A percentile compares a stretch with the other conserved stretches of the same genome.
Conservation (phyloP, 1,140 invertebrate genomes). For the Bombus consobrinus region DNA sequence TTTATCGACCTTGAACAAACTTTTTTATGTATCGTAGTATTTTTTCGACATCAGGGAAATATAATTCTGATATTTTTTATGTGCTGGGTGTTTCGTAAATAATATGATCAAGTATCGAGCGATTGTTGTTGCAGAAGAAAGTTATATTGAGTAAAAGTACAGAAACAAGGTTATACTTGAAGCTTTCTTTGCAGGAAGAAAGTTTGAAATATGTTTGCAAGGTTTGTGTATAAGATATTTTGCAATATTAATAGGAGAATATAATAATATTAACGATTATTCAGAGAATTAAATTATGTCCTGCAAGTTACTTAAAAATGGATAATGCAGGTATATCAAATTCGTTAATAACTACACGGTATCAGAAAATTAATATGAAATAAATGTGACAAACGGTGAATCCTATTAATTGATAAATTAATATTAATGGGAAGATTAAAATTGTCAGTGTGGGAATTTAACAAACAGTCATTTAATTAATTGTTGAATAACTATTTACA, state of each 20-base stretch:
- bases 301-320: no score
- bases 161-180: neutral
- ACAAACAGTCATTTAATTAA: no score
- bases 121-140: neutral
- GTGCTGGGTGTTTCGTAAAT: neutral
- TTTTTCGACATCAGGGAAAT: neutral
- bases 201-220: neutral
- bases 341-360: no score
- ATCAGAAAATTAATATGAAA: no score
- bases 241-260: neutral
- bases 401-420: no score
- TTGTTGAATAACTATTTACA: no score
- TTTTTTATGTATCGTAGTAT: neutral
- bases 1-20: neutral
- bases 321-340: rapidly evolving
- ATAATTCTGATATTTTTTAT: neutral
- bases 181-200: neutral
- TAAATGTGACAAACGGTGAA: no score
- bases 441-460: no score
- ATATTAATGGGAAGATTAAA: no score
- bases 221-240: neutral
- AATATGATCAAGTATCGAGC: neutral
- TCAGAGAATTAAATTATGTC: no score
- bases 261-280: no score
- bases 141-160: neutral